Evolutionary conservation across 2,888 invertebrate genomes (phyloP).

Genomic region (Calliopum simillimum): DNA sequence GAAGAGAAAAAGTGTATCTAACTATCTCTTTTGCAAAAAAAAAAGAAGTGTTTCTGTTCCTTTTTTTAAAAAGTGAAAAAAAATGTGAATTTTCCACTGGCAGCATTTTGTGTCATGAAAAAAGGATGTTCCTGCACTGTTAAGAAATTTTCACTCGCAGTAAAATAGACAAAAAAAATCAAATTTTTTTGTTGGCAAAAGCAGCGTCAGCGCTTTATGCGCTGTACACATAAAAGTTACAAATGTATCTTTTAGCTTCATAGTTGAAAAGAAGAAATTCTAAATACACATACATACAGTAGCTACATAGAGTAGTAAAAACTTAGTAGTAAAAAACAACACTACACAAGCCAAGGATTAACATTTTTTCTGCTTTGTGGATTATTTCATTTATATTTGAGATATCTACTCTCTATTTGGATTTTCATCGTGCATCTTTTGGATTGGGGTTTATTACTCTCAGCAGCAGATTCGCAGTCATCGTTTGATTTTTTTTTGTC

Average conservation of each 20-base stretch:
- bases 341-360: not conserved
- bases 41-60: no score
- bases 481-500: not conserved
- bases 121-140: no score
- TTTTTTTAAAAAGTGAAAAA: not conserved
- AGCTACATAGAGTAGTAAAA: not conserved
- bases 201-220: not conserved
- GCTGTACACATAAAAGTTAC: not conserved
- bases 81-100: not conserved
- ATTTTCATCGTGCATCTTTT: not conserved
- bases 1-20: no score
- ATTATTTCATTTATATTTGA: not conserved
- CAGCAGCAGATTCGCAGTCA: not conserved
- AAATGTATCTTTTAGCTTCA: slow-evolving; percentile 1
- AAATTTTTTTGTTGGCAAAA: not conserved
- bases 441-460: not conserved
- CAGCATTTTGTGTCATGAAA: not conserved
- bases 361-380: not conserved
- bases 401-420: not conserved
- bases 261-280: not conserved
- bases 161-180: no score
- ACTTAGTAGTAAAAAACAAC: not conserved
- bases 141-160: no score
- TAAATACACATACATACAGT: not conserved
- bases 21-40: not conserved